phyloP scores from a whole-genome alignment of 2,113 vertebrate species.

The Pseudopipra pipra region DNA sequence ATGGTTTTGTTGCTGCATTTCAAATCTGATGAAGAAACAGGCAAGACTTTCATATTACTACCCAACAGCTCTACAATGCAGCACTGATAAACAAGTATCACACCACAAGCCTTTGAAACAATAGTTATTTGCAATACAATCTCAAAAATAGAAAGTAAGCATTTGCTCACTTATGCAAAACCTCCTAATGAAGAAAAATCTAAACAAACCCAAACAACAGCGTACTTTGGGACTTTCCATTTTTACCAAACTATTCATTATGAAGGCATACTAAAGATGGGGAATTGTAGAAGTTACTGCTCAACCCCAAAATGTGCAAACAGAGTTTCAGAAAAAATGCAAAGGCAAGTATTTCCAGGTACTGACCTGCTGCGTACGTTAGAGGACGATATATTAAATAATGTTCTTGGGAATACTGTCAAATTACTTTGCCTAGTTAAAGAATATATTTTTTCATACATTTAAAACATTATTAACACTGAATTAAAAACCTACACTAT shows the following conservation, averaged over 20 bases:
- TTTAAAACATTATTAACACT: background rate
- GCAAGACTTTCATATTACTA: background rate
- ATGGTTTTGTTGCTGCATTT: background rate
- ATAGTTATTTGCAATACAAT: background rate
- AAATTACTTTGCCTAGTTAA: background rate
- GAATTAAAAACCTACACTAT: background rate
- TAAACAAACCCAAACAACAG: background rate
- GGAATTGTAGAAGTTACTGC: background rate
- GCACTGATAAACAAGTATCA: background rate
- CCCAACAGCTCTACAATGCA: background rate
- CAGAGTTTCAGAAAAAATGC: background rate
- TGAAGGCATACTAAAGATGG: background rate
- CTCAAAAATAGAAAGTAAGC: background rate
- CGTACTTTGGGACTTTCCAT: background rate
- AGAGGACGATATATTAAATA: accelerated
- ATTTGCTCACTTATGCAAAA: background rate
- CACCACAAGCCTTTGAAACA: background rate
- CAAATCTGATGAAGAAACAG: background rate
- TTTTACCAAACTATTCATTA: background rate
- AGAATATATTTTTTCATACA: background rate
- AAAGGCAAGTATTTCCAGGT: background rate
- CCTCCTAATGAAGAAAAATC: background rate
- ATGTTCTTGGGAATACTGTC: background rate
- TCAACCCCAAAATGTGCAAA: background rate
- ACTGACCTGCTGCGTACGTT: background rate